A percentile compares a stretch with the other conserved stretches of the same genome.
Conservation (phyloP, 2,888 invertebrate species). For the Cataglyphis rosenhaueri region DNA sequence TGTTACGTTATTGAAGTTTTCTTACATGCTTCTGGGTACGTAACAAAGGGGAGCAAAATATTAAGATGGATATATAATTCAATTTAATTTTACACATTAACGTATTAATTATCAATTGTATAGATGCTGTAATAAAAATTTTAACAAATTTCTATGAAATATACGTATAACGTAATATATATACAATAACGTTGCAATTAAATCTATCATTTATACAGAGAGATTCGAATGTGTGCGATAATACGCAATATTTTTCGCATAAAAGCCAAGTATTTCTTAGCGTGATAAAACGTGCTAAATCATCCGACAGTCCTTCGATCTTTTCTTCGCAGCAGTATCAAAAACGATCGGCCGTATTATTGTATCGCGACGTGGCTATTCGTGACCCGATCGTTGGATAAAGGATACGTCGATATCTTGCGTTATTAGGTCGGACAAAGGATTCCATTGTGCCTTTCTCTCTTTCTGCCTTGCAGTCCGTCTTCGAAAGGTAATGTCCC, state of each 20-base stretch:
- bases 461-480: constrained; percentile 54
- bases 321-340: constrained; percentile 58
- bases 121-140: neutral
- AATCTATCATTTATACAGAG: neutral
- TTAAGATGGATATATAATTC: constrained; percentile 19
- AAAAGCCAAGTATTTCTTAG: constrained; percentile 43
- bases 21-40: constrained; percentile 23
- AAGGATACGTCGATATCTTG: constrained; percentile 63
- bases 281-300: constrained; percentile 63
- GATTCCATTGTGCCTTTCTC: constrained; percentile 69
- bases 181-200: neutral
- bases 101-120: neutral
- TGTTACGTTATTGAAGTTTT: constrained; percentile 55
- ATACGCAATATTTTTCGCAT: constrained; percentile 21
- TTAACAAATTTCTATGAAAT: neutral
- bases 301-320: constrained; percentile 54
- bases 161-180: neutral
- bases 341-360: constrained; percentile 73
- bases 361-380: constrained; percentile 71
- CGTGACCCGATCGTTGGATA: constrained; percentile 71
- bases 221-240: neutral
- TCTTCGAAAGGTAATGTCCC: constrained; percentile 62
- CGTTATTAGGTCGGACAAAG: constrained; percentile 75
- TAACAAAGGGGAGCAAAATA: constrained; percentile 1
- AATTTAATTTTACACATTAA: neutral